Percentiles rank a stretch among this genome's conserved stretches.
phyloP scores from a whole-genome alignment of 1,140 invertebrate genomes.

The Lucilia sericata region DNA sequence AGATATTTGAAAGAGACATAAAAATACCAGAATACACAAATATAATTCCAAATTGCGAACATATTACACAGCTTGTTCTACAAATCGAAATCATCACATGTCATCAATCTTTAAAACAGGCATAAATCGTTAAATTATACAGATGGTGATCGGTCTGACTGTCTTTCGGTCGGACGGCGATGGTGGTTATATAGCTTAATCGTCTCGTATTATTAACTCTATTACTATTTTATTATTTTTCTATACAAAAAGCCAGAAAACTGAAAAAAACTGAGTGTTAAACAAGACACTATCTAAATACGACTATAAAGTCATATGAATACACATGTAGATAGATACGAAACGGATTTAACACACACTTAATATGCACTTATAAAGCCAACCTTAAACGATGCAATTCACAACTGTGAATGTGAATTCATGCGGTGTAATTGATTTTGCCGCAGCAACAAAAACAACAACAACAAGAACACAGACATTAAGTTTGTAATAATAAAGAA shows the following conservation, averaged over 20 bases:
- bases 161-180: background rate
- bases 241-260: background rate
- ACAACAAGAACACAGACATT: background rate
- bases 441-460: conserved; percentile 12
- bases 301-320: background rate
- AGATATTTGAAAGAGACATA: too few species aligned
- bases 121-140: conserved; percentile 41
- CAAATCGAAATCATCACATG: conserved; percentile 38
- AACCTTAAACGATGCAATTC: conserved; percentile 17
- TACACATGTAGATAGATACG: background rate
- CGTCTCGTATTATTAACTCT: background rate
- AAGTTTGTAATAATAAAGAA: background rate
- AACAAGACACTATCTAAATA: conserved; percentile 30
- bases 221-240: background rate
- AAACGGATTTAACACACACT: too few species aligned
- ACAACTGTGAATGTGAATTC: conserved; percentile 25
- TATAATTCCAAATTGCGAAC: background rate
- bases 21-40: background rate
- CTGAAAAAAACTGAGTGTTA: conserved; percentile 22
- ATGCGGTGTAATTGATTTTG: conserved; percentile 36
- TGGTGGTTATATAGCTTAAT: background rate
- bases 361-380: background rate
- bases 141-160: background rate
- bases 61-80: conserved; percentile 33
- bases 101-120: conserved; percentile 32